A percentile compares a stretch with the other conserved stretches of the same genome.
These are phyloP conservation scores for Matsumurasca onukii DNA, from an alignment of 1,140 invertebrate genomes.

Conservation along the genomic window DNA sequence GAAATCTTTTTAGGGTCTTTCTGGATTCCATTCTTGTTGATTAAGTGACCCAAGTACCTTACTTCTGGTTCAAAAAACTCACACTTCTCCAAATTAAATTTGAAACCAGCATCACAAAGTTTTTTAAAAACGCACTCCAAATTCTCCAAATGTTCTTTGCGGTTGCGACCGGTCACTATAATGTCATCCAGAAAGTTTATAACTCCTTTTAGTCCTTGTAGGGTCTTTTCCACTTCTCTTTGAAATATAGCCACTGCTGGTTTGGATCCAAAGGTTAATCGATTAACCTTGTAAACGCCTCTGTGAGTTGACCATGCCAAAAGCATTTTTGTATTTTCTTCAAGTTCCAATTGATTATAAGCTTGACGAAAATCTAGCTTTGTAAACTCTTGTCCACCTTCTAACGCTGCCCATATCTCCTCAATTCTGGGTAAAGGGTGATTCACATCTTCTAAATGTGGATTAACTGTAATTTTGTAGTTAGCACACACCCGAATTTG, in stretches of 20 bases:
- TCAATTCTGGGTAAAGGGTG: neutral
- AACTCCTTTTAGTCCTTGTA: neutral
- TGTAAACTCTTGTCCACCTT: neutral
- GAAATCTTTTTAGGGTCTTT: neutral
- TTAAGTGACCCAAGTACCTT: neutral
- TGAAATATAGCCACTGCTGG: neutral
- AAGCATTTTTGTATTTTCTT: neutral
- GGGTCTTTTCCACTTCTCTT: constrained; percentile 1
- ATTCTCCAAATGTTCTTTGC: constrained; percentile 1
- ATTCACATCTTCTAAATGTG: neutral
- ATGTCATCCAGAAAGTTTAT: constrained; percentile 2
- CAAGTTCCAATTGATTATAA: neutral
- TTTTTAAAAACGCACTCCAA: neutral
- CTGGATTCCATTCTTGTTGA: neutral
- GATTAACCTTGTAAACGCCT: constrained; percentile 8
- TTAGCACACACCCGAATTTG: neutral
- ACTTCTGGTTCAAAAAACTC: neutral
- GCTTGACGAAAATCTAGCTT: neutral
- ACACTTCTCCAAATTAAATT: neutral
- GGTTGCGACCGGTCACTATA: neutral
- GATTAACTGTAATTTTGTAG: neutral
- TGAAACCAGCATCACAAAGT: neutral
- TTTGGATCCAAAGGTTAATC: neutral
- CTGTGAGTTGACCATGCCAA: neutral
- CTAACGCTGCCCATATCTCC: neutral